These are phyloP conservation scores for Enoplosus armatus DNA, from an alignment of 2,797 vertebrate genomes.

Conservation along the genomic window DNA sequence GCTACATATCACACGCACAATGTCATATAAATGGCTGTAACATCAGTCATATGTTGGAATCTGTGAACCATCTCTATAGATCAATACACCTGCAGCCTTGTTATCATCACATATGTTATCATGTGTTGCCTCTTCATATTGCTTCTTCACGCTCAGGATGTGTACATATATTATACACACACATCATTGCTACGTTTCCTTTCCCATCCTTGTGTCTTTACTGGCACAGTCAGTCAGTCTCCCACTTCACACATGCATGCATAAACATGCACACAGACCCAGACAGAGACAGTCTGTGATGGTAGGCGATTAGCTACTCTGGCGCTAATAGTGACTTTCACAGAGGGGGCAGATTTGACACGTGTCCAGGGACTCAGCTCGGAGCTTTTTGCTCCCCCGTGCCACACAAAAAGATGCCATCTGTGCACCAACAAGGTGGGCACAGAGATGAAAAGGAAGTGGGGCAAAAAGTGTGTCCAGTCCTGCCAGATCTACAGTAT, in stretches of 20 bases:
- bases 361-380: conserved; percentile 69
- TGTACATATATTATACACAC: background rate
- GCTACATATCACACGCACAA: background rate
- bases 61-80: conserved; percentile 44
- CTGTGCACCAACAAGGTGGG: conserved; percentile 76
- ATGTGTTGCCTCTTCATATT: background rate
- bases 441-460: conserved; percentile 59
- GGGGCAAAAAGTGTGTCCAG: conserved; percentile 50
- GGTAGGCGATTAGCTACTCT: conserved; percentile 67
- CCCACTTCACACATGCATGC: conserved; percentile 33
- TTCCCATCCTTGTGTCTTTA: conserved; percentile 4
- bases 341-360: conserved; percentile 74
- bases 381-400: conserved; percentile 60
- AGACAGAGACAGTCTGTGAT: conserved; percentile 58
- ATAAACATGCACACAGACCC: conserved; percentile 30
- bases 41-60: conserved; percentile 16
- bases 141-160: background rate
- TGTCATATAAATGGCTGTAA: conserved; percentile 22
- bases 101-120: conserved; percentile 14
- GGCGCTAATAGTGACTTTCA: conserved; percentile 75
- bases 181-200: background rate
- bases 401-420: conserved; percentile 76
- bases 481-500: conserved; percentile 43
- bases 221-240: conserved; percentile 22
- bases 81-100: conserved; percentile 59